These are phyloP conservation scores for Microcaecilia unicolor DNA, from an alignment of 2,797 vertebrate species.

Conservation along the genomic window DNA sequence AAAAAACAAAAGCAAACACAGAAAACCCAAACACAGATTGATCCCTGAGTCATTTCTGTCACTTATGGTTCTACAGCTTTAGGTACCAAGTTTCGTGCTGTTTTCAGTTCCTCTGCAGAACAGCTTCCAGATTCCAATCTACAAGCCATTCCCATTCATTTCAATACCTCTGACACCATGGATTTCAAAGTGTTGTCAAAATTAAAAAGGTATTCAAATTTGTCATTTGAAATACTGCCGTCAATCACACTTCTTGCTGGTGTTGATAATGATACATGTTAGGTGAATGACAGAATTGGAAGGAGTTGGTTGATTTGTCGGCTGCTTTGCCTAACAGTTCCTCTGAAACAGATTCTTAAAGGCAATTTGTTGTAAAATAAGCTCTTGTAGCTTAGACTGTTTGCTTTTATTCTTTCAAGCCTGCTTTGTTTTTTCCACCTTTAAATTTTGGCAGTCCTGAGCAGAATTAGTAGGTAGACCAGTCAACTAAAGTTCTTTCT, in stretches of 20 bases:
- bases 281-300: too few species aligned
- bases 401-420: too few species aligned
- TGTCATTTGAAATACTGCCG: too few species aligned
- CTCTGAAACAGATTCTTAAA: too few species aligned
- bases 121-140: conserved; percentile 92
- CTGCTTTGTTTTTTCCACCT: too few species aligned
- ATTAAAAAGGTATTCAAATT: conserved; percentile 98
- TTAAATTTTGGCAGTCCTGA: conserved; percentile 96
- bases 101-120: conserved; percentile 87
- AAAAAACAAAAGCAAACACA: conserved; percentile 26
- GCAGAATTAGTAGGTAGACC: conserved; percentile 97
- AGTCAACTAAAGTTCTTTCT: conserved; percentile 98
- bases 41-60: conserved; percentile 96
- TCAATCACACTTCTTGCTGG: too few species aligned
- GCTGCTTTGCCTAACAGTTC: too few species aligned
- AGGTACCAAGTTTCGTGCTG: conserved; percentile 86
- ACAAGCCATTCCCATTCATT: conserved; percentile 97
- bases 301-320: too few species aligned
- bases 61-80: conserved; percentile 97
- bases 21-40: conserved; percentile 57
- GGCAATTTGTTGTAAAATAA: too few species aligned
- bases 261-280: too few species aligned
- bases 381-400: too few species aligned
- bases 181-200: conserved; percentile 99
- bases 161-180: conserved; percentile 96